Evolutionary conservation across 2,888 invertebrate genomes (phyloP).

Genomic region (Melanotus villosus): DNA sequence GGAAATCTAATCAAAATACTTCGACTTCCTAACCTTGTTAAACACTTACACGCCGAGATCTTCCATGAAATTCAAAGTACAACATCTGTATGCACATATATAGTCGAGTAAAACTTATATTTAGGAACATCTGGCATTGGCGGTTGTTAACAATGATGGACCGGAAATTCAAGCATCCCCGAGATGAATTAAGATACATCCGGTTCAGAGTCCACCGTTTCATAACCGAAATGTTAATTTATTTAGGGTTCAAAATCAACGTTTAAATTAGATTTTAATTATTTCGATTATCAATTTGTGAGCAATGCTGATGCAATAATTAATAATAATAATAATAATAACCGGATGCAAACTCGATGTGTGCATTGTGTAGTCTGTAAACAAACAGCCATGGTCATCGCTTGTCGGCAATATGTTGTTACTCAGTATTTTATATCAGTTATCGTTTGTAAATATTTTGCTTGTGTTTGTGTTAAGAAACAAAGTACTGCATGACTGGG

Average conservation of each 20-base stretch:
- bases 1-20: too few species aligned
- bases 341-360: neutral
- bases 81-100: neutral
- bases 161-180: slow-evolving; percentile 56
- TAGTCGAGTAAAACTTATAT: neutral
- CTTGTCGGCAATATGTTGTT: slow-evolving; percentile 10
- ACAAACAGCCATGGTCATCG: slow-evolving; percentile 4
- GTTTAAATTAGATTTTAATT: neutral
- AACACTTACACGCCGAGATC: too few species aligned
- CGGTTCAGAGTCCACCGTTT: slow-evolving; percentile 43
- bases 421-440: neutral
- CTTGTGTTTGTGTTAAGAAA: neutral
- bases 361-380: neutral
- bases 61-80: too few species aligned
- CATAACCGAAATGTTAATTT: neutral
- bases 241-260: neutral
- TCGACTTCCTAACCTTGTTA: too few species aligned
- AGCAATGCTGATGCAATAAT: too few species aligned
- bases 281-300: neutral
- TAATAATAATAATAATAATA: neutral
- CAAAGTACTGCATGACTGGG: too few species aligned
- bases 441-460: slow-evolving; percentile 11
- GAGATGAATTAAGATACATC: slow-evolving; percentile 53
- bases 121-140: slow-evolving; percentile 57
- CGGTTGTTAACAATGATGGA: slow-evolving; percentile 57